Percentiles rank a stretch among this genome's conserved stretches.
Conservation (phyloP, 2,888 invertebrate species). For the Itoplectis maculator region DNA sequence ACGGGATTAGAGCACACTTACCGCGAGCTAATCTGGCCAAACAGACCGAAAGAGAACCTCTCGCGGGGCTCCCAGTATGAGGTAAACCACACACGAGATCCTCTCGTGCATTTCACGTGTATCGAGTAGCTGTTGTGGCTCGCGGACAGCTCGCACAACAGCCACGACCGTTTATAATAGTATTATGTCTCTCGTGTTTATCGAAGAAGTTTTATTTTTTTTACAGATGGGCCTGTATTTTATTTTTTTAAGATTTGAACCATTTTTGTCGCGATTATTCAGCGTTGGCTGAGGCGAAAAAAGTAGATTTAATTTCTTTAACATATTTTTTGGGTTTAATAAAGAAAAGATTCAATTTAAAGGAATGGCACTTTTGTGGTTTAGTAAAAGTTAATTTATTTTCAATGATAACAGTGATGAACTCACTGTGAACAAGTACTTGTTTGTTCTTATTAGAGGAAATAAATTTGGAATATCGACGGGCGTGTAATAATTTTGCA, state of each 20-base stretch:
- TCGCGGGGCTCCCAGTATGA: constrained; percentile 33
- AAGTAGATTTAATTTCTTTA: background rate
- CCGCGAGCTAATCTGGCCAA: constrained; percentile 82
- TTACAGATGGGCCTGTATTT: background rate
- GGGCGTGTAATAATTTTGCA: background rate
- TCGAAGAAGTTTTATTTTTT: constrained; percentile 24
- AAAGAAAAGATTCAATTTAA: too few relatives aligned
- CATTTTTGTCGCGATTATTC: background rate
- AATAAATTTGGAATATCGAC: background rate
- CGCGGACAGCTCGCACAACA: constrained; percentile 62
- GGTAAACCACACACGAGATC: constrained; percentile 58
- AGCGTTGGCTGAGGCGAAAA: too few relatives aligned
- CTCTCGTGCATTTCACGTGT: constrained; percentile 26
- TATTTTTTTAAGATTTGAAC: constrained; percentile 3
- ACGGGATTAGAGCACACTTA: constrained; percentile 84
- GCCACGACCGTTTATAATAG: constrained; percentile 50
- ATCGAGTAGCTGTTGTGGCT: constrained; percentile 67
- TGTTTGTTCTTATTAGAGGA: background rate
- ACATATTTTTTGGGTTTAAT: background rate
- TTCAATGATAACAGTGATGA: too few relatives aligned
- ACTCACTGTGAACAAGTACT: too few relatives aligned
- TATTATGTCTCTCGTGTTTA: constrained; percentile 52
- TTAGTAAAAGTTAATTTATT: too few relatives aligned
- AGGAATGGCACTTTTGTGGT: too few relatives aligned
- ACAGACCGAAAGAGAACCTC: constrained; percentile 71